phyloP scores from a whole-genome alignment of 2,113 vertebrate species.

The Lagopus muta region DNA sequence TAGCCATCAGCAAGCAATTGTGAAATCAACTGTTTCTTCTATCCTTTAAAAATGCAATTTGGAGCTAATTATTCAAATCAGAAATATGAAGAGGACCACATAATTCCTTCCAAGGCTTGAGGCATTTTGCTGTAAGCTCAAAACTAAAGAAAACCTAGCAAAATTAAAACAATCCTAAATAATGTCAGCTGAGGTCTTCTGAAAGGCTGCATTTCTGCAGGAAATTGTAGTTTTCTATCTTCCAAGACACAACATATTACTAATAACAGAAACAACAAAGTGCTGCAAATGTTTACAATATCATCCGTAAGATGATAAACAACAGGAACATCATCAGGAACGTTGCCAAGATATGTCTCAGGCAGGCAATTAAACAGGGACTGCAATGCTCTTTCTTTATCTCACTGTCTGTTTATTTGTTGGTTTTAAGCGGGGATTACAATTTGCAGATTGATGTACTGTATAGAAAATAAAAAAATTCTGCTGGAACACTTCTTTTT shows the following conservation, averaged over 20 bases:
- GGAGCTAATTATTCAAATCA: not conserved
- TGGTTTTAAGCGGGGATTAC: not conserved
- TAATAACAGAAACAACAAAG: not conserved
- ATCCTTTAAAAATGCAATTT: not conserved
- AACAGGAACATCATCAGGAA: not conserved
- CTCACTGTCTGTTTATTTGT: not conserved
- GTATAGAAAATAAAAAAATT: not conserved
- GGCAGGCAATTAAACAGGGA: not conserved
- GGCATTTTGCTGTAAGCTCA: not conserved
- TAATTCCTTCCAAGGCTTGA: not conserved
- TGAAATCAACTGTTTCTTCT: constrained; percentile 9
- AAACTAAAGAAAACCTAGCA: not conserved
- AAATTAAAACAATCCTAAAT: not conserved
- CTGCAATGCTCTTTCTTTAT: not conserved
- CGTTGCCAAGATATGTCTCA: not conserved
- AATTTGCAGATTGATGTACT: not conserved
- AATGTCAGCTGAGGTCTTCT: not conserved
- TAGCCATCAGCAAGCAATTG: not conserved
- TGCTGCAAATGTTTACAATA: not conserved
- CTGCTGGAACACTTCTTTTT: not conserved
- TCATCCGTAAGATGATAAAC: not conserved
- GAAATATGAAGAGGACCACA: not conserved
- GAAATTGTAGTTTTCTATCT: not conserved
- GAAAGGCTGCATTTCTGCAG: not conserved
- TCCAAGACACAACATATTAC: not conserved